Percentiles rank a stretch among this genome's conserved stretches.
These are phyloP conservation scores for Hydra vulgaris DNA, from an alignment of 30 jellyfish, hydroid and myxozoan species.

Conservation along the genomic window DNA sequence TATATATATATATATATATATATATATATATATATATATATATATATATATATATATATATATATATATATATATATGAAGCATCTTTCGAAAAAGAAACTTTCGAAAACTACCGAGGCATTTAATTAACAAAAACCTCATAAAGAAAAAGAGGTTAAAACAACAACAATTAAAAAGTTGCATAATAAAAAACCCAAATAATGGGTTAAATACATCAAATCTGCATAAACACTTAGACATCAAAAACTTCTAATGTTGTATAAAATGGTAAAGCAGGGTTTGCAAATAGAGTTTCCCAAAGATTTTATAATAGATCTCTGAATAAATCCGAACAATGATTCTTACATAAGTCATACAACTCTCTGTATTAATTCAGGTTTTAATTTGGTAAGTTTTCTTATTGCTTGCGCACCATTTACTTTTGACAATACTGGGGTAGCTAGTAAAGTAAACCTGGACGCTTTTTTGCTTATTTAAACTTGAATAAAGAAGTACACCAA, in stretches of 20 bases:
- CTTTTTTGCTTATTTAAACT: background rate
- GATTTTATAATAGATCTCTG: background rate
- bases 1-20: no score
- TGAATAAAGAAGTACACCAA: background rate
- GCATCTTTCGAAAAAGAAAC: no score
- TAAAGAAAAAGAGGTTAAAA: no score
- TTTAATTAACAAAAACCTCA: no score
- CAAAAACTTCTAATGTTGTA: background rate
- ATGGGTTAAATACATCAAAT: no score
- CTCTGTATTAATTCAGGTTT: background rate
- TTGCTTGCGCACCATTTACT: background rate
- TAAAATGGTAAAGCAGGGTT: background rate
- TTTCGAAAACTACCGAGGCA: no score
- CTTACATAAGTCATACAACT: background rate
- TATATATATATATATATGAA: no score
- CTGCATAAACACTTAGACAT: background rate
- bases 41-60: no score
- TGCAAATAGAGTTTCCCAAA: background rate
- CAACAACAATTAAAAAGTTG: no score
- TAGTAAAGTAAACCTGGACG: background rate
- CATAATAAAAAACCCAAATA: no score
- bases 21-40: no score
- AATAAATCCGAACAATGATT: background rate
- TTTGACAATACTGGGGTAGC: background rate
- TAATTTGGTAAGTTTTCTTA: background rate